These are phyloP conservation scores for Ranitomeya imitator DNA, from an alignment of 2,113 vertebrate species.

Conservation along the genomic window DNA sequence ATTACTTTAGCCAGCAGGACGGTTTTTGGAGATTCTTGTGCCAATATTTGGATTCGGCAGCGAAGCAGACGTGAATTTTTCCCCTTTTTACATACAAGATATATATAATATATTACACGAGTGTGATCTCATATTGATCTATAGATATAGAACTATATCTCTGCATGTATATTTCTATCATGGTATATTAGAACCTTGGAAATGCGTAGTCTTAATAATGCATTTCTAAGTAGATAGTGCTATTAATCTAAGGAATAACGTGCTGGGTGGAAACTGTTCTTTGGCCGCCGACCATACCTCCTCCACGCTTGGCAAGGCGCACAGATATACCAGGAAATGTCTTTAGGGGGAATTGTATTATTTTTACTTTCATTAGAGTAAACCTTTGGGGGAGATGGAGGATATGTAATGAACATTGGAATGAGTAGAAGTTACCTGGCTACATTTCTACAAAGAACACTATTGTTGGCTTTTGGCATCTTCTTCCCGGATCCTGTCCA, in stretches of 20 bases:
- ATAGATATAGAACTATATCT: too few species aligned
- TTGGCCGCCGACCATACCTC: constrained; percentile 17
- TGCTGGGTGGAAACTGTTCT: constrained; percentile 11
- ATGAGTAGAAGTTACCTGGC: background rate
- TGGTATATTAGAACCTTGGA: too few species aligned
- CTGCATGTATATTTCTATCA: too few species aligned
- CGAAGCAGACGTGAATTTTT: background rate
- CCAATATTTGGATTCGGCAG: constrained; percentile 10
- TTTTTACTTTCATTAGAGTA: constrained; percentile 10
- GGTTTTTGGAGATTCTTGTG: constrained; percentile 19
- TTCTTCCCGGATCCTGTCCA: background rate
- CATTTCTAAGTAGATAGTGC: background rate
- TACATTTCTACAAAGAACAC: background rate
- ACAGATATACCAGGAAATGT: background rate
- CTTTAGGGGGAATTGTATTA: constrained; percentile 20
- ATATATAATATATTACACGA: too few species aligned
- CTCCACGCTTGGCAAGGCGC: background rate
- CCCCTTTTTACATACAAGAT: too few species aligned
- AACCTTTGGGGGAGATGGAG: background rate
- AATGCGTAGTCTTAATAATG: too few species aligned
- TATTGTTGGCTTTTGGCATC: constrained; percentile 24
- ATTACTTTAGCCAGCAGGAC: constrained; percentile 41
- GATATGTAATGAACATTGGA: background rate
- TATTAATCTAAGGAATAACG: background rate
- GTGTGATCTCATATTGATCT: too few species aligned